Evolutionary conservation across 2,113 vertebrate genomes (phyloP).

Genomic region (Pterocles gutturalis): DNA sequence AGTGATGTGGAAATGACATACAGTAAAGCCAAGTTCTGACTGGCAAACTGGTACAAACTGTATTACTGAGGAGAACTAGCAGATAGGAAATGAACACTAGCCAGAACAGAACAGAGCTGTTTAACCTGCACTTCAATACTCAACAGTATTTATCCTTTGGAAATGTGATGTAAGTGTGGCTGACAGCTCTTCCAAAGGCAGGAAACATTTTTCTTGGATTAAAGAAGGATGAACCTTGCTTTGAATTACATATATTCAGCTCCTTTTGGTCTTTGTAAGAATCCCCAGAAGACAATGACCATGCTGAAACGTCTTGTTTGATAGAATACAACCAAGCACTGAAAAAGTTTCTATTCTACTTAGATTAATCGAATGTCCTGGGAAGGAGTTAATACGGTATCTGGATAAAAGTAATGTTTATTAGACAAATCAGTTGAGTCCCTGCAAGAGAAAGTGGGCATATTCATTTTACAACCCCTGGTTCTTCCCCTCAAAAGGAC

Average conservation of each 20-base stretch:
- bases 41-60: neutral
- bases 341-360: neutral
- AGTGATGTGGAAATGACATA: neutral
- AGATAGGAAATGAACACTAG: neutral
- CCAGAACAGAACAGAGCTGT: neutral
- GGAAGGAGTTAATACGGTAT: neutral
- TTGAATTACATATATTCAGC: neutral
- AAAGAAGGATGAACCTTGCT: neutral
- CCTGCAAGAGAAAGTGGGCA: neutral
- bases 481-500: neutral
- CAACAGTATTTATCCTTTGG: neutral
- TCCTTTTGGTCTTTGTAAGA: neutral
- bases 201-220: neutral
- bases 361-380: neutral
- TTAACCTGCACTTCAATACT: neutral
- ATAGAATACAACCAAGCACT: neutral
- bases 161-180: fast-evolving
- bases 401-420: neutral
- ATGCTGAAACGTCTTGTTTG: neutral
- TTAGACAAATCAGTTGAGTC: neutral
- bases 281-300: neutral
- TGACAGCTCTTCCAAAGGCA: neutral
- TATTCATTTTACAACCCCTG: neutral
- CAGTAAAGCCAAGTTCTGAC: neutral
- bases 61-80: neutral